phyloP scores from a whole-genome alignment of 2,888 invertebrate genomes.

The Plebejus anna region DNA sequence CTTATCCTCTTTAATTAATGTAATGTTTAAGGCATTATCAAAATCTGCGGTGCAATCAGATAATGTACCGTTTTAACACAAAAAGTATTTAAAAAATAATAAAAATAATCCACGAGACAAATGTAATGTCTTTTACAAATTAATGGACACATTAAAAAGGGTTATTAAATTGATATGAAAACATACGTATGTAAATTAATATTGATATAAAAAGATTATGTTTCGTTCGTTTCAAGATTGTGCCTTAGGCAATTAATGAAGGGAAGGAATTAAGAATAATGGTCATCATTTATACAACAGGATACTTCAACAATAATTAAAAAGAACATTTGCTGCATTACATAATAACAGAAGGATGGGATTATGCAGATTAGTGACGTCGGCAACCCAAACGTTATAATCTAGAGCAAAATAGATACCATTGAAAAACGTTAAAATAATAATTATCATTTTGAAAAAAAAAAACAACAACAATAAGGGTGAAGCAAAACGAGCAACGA shows the following conservation, averaged over 20 bases:
- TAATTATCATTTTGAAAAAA: too few relatives aligned
- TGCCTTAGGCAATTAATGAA: neutral
- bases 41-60: conserved; percentile 19
- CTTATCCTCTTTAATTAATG: neutral
- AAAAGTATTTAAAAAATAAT: conserved; percentile 15
- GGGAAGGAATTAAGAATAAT: neutral
- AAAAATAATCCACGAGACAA: conserved; percentile 13
- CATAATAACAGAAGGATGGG: too few relatives aligned
- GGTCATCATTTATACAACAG: neutral
- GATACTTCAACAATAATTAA: neutral
- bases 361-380: too few relatives aligned
- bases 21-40: neutral
- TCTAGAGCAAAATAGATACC: too few relatives aligned
- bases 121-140: conserved; percentile 15
- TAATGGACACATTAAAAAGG: conserved; percentile 22
- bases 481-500: too few relatives aligned
- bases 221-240: conserved; percentile 18
- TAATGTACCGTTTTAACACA: conserved; percentile 24
- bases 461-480: too few relatives aligned
- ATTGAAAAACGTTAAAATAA: too few relatives aligned
- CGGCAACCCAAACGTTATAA: too few relatives aligned
- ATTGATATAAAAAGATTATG: conserved; percentile 9
- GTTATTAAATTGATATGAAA: conserved; percentile 13
- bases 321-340: neutral
- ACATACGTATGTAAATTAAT: conserved; percentile 22